These are phyloP conservation scores for Arenicola marina DNA, from an alignment of 2,888 invertebrate species.

Conservation along the genomic window DNA sequence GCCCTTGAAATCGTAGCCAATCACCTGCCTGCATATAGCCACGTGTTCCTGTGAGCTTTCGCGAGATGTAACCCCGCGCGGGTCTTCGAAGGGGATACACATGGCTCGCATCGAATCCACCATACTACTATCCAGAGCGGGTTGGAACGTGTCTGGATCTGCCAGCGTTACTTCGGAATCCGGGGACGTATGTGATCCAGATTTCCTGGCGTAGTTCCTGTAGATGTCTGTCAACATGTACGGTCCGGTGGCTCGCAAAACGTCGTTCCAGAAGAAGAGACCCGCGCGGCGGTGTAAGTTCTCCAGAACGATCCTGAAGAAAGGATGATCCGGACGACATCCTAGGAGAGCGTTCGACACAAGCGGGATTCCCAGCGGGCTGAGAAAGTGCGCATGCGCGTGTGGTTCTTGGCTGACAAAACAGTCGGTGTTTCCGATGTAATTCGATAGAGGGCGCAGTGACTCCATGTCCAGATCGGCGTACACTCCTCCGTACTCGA, in stretches of 20 bases:
- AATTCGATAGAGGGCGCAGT: slow-evolving; percentile 40
- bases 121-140: slow-evolving; percentile 25
- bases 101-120: slow-evolving; percentile 24
- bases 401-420: slow-evolving; percentile 31
- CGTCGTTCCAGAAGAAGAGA: slow-evolving; percentile 18
- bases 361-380: slow-evolving; percentile 18
- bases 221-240: slow-evolving; percentile 29
- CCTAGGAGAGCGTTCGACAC: slow-evolving; percentile 35
- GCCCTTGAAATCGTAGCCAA: slow-evolving; percentile 1
- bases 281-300: slow-evolving; percentile 19
- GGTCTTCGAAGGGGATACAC: slow-evolving; percentile 14
- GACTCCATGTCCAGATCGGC: slow-evolving; percentile 56
- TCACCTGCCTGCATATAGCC: slow-evolving; percentile 15
- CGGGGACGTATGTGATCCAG: not conserved
- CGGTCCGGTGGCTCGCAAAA: slow-evolving; percentile 30
- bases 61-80: not conserved
- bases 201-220: slow-evolving; percentile 6
- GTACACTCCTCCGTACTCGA: slow-evolving; percentile 56
- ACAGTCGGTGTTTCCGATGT: slow-evolving; percentile 17
- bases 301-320: slow-evolving; percentile 19
- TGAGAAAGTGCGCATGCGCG: slow-evolving; percentile 32
- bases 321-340: slow-evolving; percentile 23
- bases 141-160: slow-evolving; percentile 27
- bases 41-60: slow-evolving; percentile 7
- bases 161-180: slow-evolving; percentile 18